A percentile compares a stretch with the other conserved stretches of the same genome.
These are phyloP conservation scores for Podocnemis expansa DNA, from an alignment of 2,113 vertebrate species.

Conservation along the genomic window DNA sequence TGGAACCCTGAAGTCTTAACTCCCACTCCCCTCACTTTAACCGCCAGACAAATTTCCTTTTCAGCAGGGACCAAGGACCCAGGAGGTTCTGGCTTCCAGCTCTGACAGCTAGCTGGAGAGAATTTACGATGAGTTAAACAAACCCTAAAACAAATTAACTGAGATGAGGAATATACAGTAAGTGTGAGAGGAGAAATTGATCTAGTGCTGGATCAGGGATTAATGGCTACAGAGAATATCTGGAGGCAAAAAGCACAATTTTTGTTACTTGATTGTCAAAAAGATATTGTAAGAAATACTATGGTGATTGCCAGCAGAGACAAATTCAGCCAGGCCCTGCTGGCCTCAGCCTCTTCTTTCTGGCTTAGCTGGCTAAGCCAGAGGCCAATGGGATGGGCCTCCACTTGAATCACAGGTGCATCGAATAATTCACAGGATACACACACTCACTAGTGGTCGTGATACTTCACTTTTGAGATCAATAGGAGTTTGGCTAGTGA, in stretches of 20 bases:
- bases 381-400: too few relatives aligned
- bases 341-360: too few relatives aligned
- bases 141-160: too few relatives aligned
- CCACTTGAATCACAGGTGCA: too few relatives aligned
- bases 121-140: accelerated
- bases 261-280: too few relatives aligned
- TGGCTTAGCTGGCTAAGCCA: too few relatives aligned
- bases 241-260: not conserved
- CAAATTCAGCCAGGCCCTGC: too few relatives aligned
- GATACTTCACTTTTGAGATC: too few relatives aligned
- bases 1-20: not conserved
- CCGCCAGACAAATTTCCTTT: not conserved
- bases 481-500: too few relatives aligned
- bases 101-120: not conserved
- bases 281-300: not conserved
- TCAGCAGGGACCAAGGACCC: not conserved
- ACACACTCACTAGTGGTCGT: too few relatives aligned
- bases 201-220: not conserved
- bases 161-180: not conserved
- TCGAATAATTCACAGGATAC: too few relatives aligned
- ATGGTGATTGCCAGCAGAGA: not conserved
- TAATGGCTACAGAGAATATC: not conserved
- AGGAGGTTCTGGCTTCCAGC: not conserved
- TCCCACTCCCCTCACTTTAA: not conserved
- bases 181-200: not conserved